Conservation (phyloP, 1,140 invertebrate genomes). For the Alviniconcha marisindica region DNA sequence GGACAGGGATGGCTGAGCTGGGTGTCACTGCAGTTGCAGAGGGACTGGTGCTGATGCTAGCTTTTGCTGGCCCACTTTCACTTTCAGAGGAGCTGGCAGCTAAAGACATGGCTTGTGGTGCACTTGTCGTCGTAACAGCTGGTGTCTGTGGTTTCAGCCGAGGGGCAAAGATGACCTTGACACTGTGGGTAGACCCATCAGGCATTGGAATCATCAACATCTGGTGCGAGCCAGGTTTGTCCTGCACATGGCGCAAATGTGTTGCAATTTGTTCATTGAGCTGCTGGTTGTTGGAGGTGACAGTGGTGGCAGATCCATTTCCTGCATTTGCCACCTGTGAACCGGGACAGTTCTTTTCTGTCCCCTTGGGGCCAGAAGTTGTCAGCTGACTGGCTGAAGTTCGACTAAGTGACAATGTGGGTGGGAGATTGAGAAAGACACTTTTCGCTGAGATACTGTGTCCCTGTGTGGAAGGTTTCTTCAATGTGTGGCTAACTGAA, state of each 20-base stretch:
- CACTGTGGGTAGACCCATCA: background rate
- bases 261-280: background rate
- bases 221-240: background rate
- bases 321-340: background rate
- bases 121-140: background rate
- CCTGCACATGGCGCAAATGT: background rate
- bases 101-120: background rate
- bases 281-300: background rate
- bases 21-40: too few species aligned
- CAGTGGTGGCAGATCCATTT: background rate
- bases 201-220: background rate
- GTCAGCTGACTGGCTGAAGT: background rate
- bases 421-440: conserved; percentile 11
- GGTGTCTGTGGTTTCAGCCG: background rate
- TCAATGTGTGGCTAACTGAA: background rate
- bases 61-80: too few species aligned
- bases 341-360: background rate
- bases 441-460: background rate
- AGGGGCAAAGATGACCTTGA: background rate
- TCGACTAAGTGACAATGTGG: background rate
- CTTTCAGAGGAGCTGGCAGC: too few species aligned
- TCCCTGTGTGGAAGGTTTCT: background rate
- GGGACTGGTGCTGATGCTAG: too few species aligned
- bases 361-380: too few species aligned
- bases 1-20: too few species aligned